These are phyloP conservation scores for Euthynnus affinis DNA, from an alignment of 2,797 vertebrate species.

Conservation along the genomic window DNA sequence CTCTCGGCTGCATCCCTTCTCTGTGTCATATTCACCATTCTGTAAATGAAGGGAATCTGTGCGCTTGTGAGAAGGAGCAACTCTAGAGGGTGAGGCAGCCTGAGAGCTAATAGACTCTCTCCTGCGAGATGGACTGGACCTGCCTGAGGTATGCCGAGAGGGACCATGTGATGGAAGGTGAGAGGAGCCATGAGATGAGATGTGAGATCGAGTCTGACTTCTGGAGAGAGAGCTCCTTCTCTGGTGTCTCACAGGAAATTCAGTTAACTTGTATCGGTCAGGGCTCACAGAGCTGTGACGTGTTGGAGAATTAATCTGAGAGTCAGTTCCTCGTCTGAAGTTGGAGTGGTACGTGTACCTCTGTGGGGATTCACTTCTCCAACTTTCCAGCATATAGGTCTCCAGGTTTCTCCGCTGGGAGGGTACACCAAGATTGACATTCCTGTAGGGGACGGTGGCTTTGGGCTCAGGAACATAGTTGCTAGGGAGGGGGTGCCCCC, in stretches of 20 bases:
- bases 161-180: conserved; percentile 67
- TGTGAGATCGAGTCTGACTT: conserved; percentile 62
- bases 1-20: conserved; percentile 41
- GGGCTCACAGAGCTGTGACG: conserved; percentile 83
- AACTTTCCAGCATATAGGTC: conserved; percentile 71
- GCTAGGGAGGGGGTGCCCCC: conserved; percentile 82
- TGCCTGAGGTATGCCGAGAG: conserved; percentile 78
- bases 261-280: conserved; percentile 72
- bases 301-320: conserved; percentile 79
- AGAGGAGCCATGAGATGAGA: conserved; percentile 71
- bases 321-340: conserved; percentile 80
- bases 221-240: conserved; percentile 72
- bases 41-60: conserved; percentile 61
- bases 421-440: conserved; percentile 84
- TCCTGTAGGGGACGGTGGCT: conserved; percentile 86
- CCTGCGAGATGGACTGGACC: conserved; percentile 80
- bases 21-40: conserved; percentile 48
- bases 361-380: conserved; percentile 87
- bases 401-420: conserved; percentile 83
- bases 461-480: conserved; percentile 86
- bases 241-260: conserved; percentile 60
- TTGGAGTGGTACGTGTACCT: conserved; percentile 86
- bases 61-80: conserved; percentile 63
- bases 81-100: conserved; percentile 66
- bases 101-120: conserved; percentile 67